Base-by-base conservation (phyloP, 1,140 invertebrate genomes). In the Ridgeia piscesae region DNA sequence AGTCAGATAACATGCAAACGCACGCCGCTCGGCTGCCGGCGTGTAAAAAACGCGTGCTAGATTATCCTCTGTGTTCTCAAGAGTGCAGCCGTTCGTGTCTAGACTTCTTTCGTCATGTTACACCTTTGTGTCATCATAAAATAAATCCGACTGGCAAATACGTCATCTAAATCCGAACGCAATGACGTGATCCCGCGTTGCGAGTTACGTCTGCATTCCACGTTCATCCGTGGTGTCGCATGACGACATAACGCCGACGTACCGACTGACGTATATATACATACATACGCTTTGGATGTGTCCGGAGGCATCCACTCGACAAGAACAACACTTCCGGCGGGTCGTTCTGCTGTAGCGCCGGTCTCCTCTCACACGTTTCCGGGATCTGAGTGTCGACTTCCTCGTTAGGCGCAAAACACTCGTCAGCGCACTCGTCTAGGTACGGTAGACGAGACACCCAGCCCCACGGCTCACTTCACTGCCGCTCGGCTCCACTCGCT, bases 81-180 rank as follows among this genome's bases (percentile, higher is more conserved):
- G 35, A 33, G 34, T 93, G 33, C 89, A 42, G 33, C 48, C 6
- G 33, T 91, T 35, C 91, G 42, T 92, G 34, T 92, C 92, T 88
- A 35, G 34, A 91, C 42, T 48, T 91, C 91, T 35, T 34, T 91
- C 91, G 42, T 21, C 58, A 77, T 77, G 27, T 77, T 77, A 77
- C 58, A 77, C 58, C 11, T 77, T 77, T 77, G 17, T 77, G 58
- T 77, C 58, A 21, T 77, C 58, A 77, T 77, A 42, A 42, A 42
- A 42, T 42, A 77, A 27, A 77, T 77, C 58, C 58, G 27, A 77
- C 58, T 9, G 58, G 27, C 58, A 31, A 77, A 77, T 21, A 77
- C 0, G 58, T 31, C 11, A 14, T 77, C 58, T 77, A 77, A 77
- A 77, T 27, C 0, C 58, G 27, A 77, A 77, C 8, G 58, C 17